Percentiles rank a stretch among this genome's conserved stretches.
Evolutionary conservation across 2,888 invertebrate species (phyloP).

Genomic region (Caenorhabditis uteleia): DNA sequence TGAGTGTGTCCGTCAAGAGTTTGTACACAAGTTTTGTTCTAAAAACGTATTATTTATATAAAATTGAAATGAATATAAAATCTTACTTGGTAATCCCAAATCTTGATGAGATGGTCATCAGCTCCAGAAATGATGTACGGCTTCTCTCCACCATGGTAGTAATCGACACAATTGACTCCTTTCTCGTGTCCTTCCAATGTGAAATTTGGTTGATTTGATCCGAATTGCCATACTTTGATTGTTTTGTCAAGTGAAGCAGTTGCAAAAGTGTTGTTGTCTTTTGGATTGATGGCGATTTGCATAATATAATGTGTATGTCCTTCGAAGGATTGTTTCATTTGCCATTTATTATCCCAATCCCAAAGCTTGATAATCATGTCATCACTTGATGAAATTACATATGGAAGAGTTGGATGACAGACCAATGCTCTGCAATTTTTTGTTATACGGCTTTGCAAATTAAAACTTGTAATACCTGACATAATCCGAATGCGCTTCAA

Average conservation of each 20-base stretch:
- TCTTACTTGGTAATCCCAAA: slow-evolving; percentile 99
- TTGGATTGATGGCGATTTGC: slow-evolving; percentile 99
- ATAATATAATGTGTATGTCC: slow-evolving; percentile 98
- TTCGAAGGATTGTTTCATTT: slow-evolving; percentile 96
- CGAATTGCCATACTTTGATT: slow-evolving; percentile 98
- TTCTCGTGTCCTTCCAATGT: slow-evolving; percentile 96
- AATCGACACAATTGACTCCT: slow-evolving; percentile 98
- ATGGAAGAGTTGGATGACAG: slow-evolving; percentile 95
- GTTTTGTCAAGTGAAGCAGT: slow-evolving; percentile 97
- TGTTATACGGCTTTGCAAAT: not conserved
- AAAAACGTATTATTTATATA: not conserved
- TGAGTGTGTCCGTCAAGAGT: slow-evolving; percentile 95
- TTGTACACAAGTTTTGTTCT: slow-evolving; percentile 72
- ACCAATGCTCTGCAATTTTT: slow-evolving; percentile 79
- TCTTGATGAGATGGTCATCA: slow-evolving; percentile 94
- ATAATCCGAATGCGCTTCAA: slow-evolving; percentile 98
- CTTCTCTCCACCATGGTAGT: slow-evolving; percentile 98
- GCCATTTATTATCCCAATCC: slow-evolving; percentile 99
- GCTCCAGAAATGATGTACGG: slow-evolving; percentile 98
- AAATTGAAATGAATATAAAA: slow-evolving; percentile 3
- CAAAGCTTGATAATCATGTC: slow-evolving; percentile 97
- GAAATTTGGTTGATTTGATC: slow-evolving; percentile 95
- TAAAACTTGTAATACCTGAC: slow-evolving; percentile 74
- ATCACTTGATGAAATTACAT: slow-evolving; percentile 87
- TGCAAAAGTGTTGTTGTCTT: slow-evolving; percentile 99